Evolutionary conservation across 1,140 invertebrate genomes (phyloP).

Genomic region (Charaxes varanes): DNA sequence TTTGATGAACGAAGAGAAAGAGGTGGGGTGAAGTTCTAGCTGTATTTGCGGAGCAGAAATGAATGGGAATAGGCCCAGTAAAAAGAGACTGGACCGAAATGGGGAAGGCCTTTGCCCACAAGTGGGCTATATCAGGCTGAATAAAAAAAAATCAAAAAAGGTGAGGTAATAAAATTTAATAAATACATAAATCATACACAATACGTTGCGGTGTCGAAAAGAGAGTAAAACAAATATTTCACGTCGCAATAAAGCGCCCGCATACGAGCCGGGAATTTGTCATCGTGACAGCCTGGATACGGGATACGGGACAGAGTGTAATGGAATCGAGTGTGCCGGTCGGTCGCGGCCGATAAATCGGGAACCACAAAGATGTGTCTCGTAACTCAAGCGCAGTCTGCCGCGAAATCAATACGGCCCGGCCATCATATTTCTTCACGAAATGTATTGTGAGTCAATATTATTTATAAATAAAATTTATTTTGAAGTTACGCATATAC

Average conservation of each 20-base stretch:
- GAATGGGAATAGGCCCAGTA: too few species aligned
- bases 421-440: conserved; percentile 18
- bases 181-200: too few species aligned
- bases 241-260: conserved; percentile 20
- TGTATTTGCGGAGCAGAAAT: too few species aligned
- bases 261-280: conserved; percentile 47
- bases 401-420: conserved; percentile 69
- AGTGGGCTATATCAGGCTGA: too few species aligned
- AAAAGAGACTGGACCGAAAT: too few species aligned
- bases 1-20: too few species aligned
- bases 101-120: too few species aligned
- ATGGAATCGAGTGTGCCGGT: conserved; percentile 57
- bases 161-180: too few species aligned
- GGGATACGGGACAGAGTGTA: conserved; percentile 48
- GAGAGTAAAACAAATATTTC: conserved; percentile 17
- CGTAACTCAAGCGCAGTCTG: conserved; percentile 64
- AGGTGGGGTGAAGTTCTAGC: too few species aligned
- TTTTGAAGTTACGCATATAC: too few species aligned
- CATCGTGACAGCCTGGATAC: conserved; percentile 34
- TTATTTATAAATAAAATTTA: neutral
- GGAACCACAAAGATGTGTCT: conserved; percentile 36
- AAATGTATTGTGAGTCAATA: conserved; percentile 2
- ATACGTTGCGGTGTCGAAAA: conserved; percentile 14
- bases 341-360: conserved; percentile 59
- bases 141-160: too few species aligned